Conservation (phyloP, 2,888 invertebrate species). For the Acronicta leporina region DNA sequence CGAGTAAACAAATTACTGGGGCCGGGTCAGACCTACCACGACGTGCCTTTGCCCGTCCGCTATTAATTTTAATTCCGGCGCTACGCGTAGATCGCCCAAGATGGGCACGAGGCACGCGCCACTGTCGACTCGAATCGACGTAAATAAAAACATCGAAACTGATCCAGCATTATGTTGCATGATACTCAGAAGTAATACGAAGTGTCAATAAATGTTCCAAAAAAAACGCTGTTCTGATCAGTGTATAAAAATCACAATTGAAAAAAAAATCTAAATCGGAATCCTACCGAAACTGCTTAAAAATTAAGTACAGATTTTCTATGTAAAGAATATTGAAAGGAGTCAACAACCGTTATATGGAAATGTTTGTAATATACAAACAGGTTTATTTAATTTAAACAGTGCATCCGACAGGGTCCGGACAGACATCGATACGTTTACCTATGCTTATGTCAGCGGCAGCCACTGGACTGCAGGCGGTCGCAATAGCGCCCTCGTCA, state of each 20-base stretch:
- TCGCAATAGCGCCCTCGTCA: slow-evolving; percentile 41
- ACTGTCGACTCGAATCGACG: slow-evolving; percentile 57
- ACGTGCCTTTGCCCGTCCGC: slow-evolving; percentile 77
- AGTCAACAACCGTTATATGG: background rate
- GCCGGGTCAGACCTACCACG: slow-evolving; percentile 73
- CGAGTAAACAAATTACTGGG: slow-evolving; percentile 87
- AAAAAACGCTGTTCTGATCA: background rate
- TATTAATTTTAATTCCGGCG: slow-evolving; percentile 88
- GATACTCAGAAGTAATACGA: slow-evolving; percentile 1
- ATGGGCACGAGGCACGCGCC: slow-evolving; percentile 82
- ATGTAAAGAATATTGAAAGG: too few species aligned
- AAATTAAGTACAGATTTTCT: too few species aligned
- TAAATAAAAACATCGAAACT: slow-evolving; percentile 42
- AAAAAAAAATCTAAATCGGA: too few species aligned
- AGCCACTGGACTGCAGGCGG: slow-evolving; percentile 51
- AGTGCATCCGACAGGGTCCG: slow-evolving; percentile 4
- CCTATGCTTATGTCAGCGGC: slow-evolving; percentile 53
- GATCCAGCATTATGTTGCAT: slow-evolving; percentile 30
- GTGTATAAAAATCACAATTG: too few species aligned
- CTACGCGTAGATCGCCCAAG: slow-evolving; percentile 83
- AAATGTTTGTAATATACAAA: background rate
- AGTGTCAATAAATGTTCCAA: background rate
- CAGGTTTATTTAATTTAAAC: slow-evolving; percentile 20
- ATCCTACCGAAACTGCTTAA: background rate
- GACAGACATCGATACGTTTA: slow-evolving; percentile 45